phyloP scores from a whole-genome alignment of 2,888 invertebrate genomes.

The Euplagia quadripunctaria region DNA sequence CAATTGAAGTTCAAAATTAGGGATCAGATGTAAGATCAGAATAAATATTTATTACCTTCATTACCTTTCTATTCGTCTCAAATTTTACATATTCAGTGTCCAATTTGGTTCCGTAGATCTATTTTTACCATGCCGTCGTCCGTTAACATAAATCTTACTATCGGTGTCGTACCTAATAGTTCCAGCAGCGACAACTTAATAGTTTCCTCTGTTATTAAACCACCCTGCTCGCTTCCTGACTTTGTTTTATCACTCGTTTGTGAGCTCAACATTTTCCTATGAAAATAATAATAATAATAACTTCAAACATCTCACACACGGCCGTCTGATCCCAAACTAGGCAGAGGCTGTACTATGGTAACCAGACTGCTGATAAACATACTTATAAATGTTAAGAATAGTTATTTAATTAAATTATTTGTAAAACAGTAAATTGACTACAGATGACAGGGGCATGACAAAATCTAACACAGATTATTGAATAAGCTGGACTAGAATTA shows the following conservation, averaged over 20 bases:
- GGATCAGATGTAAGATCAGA: too few relatives aligned
- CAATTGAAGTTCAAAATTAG: too few relatives aligned
- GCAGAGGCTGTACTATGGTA: too few relatives aligned
- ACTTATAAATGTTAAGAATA: too few relatives aligned
- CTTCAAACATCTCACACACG: too few relatives aligned
- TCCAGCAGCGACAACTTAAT: slow-evolving; percentile 80
- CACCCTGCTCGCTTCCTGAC: slow-evolving; percentile 60
- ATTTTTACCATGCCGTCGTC: slow-evolving; percentile 61
- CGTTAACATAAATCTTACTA: slow-evolving; percentile 76
- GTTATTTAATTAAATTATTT: neutral
- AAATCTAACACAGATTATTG: neutral
- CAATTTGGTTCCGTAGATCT: slow-evolving; percentile 55
- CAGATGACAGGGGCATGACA: too few relatives aligned
- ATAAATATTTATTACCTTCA: too few relatives aligned
- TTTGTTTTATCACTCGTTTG: slow-evolving; percentile 35
- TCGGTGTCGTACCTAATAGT: slow-evolving; percentile 75
- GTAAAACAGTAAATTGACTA: neutral
- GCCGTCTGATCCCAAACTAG: too few relatives aligned
- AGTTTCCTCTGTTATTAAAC: slow-evolving; percentile 79
- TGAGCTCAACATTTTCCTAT: neutral
- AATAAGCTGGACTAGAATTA: neutral
- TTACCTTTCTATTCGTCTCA: slow-evolving; percentile 9
- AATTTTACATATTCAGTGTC: slow-evolving; percentile 47
- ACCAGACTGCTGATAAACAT: too few relatives aligned
- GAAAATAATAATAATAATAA: neutral